A percentile compares a stretch with the other conserved stretches of the same genome.
Conservation (phyloP, 2,797 vertebrate species). For the Threskiornis aethiopicus region DNA sequence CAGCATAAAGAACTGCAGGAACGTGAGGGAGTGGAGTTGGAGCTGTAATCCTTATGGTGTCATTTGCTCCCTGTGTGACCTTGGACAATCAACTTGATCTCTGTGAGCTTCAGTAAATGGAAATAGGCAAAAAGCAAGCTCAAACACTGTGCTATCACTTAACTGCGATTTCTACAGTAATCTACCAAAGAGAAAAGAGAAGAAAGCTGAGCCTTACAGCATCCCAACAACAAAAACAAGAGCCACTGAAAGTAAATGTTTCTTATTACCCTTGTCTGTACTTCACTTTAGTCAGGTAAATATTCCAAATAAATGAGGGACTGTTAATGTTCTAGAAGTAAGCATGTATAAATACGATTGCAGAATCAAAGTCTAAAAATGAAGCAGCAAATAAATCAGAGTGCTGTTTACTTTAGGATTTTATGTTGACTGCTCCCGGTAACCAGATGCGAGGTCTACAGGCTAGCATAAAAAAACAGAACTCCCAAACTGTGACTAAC, state of each 20-base stretch:
- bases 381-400: background rate
- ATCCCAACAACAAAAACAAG: background rate
- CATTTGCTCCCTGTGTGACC: background rate
- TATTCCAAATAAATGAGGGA: background rate
- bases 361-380: background rate
- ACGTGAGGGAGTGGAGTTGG: background rate
- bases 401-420: background rate
- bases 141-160: background rate
- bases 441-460: background rate
- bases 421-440: background rate
- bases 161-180: background rate
- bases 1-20: background rate
- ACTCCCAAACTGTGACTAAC: background rate
- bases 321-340: background rate
- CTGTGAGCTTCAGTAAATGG: background rate
- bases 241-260: background rate
- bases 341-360: background rate
- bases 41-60: background rate
- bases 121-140: background rate
- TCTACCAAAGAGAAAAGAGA: background rate
- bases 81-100: background rate
- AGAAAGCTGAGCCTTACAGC: background rate
- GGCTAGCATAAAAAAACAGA: background rate
- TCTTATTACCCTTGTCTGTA: background rate
- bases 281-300: background rate